Conservation (phyloP, 1,140 invertebrate genomes). For the Drosophila cardini region DNA sequence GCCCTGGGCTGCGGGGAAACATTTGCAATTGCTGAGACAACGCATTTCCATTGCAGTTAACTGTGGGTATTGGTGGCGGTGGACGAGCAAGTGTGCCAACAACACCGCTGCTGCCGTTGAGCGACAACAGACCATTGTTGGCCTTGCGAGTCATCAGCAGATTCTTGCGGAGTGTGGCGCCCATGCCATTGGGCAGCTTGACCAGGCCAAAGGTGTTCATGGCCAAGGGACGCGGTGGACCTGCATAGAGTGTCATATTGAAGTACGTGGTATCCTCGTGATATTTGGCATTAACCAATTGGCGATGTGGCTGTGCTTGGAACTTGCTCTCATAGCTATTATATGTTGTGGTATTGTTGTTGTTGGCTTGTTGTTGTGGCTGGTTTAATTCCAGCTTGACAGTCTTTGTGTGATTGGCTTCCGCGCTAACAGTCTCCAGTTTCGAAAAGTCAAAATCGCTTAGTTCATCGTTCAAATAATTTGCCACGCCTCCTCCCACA, state of each 20-base stretch:
- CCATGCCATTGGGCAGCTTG: constrained; percentile 72
- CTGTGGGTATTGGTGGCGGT: constrained; percentile 42
- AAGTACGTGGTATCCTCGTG: constrained; percentile 71
- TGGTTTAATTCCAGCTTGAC: constrained; percentile 68
- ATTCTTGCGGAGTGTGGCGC: constrained; percentile 75
- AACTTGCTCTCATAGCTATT: constrained; percentile 15
- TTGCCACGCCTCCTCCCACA: constrained; percentile 12
- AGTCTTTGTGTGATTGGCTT: constrained; percentile 72
- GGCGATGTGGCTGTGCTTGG: constrained; percentile 52
- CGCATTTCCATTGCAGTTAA: constrained; percentile 55
- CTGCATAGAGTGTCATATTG: constrained; percentile 73
- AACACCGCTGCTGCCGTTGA: constrained; percentile 62
- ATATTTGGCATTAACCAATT: constrained; percentile 68
- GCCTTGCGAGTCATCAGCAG: constrained; percentile 72
- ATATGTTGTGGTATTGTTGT: constrained; percentile 41
- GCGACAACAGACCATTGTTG: constrained; percentile 69
- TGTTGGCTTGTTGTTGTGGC: constrained; percentile 40
- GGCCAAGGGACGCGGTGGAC: constrained; percentile 73
- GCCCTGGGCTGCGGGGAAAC: constrained; percentile 33
- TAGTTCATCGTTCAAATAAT: constrained; percentile 60
- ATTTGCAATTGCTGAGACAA: constrained; percentile 8
- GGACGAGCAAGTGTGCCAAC: constrained; percentile 64
- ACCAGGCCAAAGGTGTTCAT: constrained; percentile 77
- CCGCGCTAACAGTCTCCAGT: constrained; percentile 74
- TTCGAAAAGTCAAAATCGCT: constrained; percentile 70